phyloP scores from a whole-genome alignment of 2,888 invertebrate genomes.

The Conops quadrifasciatus region DNA sequence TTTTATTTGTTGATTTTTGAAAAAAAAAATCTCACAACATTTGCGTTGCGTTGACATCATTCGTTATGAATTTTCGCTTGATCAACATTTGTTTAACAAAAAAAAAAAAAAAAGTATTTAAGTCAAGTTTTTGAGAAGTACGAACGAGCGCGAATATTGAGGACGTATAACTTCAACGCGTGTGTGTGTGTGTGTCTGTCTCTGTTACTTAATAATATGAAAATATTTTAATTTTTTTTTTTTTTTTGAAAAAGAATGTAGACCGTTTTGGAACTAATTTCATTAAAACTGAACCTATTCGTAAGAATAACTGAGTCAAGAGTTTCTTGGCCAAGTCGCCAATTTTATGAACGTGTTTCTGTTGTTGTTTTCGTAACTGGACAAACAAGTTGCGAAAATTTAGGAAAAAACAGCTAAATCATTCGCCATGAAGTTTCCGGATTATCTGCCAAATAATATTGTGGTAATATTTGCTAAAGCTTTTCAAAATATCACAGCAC shows the following conservation, averaged over 20 bases:
- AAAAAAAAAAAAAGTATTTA: not conserved
- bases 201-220: not conserved
- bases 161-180: not conserved
- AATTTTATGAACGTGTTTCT: slow-evolving; percentile 9
- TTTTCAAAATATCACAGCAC: too few species aligned
- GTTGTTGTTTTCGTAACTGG: not conserved
- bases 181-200: too few species aligned
- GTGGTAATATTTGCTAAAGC: slow-evolving; percentile 53
- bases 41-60: slow-evolving; percentile 28
- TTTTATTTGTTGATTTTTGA: too few species aligned
- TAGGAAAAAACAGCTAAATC: not conserved
- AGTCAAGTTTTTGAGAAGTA: not conserved
- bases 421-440: slow-evolving; percentile 61
- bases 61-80: not conserved
- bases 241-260: slow-evolving; percentile 8
- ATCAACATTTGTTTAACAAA: not conserved
- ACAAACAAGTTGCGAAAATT: slow-evolving; percentile 20
- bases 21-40: not conserved
- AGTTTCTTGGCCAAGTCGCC: not conserved
- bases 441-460: slow-evolving; percentile 63
- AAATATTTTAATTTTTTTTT: not conserved
- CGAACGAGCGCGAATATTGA: too few species aligned
- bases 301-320: not conserved
- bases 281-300: slow-evolving; percentile 5
- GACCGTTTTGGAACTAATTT: not conserved